Conservation (phyloP, 2,888 invertebrate species). For the Drosophila affinis region DNA sequence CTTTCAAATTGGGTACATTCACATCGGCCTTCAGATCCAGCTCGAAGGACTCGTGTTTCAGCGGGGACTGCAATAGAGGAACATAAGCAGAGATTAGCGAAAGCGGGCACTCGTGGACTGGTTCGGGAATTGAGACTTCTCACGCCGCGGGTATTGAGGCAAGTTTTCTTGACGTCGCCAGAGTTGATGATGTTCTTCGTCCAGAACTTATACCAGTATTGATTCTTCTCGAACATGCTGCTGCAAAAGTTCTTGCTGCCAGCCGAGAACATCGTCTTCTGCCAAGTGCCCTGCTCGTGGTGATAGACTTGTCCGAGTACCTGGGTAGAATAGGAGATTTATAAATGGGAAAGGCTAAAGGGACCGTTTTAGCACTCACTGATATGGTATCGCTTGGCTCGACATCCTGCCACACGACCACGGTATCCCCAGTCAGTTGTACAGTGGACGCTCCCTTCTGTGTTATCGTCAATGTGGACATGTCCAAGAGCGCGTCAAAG, state of each 20-base stretch:
- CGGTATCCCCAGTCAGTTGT: background rate
- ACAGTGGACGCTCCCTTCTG: background rate
- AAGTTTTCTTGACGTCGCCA: conserved; percentile 19
- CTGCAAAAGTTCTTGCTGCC: conserved; percentile 19
- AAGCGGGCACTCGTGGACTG: too few relatives aligned
- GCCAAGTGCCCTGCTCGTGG: conserved; percentile 1
- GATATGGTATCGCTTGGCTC: conserved; percentile 7
- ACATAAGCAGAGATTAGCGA: background rate
- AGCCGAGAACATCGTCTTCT: conserved; percentile 13
- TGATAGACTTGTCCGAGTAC: background rate
- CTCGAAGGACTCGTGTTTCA: background rate
- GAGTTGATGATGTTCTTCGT: conserved; percentile 15
- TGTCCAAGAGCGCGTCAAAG: background rate
- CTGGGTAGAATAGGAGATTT: background rate
- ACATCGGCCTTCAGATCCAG: background rate
- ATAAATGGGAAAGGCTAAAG: background rate
- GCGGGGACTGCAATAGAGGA: background rate
- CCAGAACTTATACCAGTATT: conserved; percentile 24
- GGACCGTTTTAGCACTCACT: background rate
- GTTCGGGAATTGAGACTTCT: background rate
- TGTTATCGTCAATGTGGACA: background rate
- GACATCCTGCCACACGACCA: conserved; percentile 5
- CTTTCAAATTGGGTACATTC: conserved; percentile 4
- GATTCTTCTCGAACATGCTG: conserved; percentile 14
- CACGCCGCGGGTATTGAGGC: conserved; percentile 13